Evolutionary conservation across 2,888 invertebrate genomes (phyloP).

Genomic region (Iphiclides podalirius): DNA sequence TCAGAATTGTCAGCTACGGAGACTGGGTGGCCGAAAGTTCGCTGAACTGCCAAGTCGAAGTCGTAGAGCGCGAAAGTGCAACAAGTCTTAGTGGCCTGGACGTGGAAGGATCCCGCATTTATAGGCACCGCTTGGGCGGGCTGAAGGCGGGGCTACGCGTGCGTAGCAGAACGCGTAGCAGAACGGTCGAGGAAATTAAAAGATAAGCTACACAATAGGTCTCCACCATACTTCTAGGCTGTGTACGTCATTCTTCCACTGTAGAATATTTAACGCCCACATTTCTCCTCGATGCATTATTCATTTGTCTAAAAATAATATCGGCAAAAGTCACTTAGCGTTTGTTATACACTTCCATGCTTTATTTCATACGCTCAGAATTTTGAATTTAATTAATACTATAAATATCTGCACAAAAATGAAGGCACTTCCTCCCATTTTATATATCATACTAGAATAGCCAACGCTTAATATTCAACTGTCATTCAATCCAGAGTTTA

Average conservation of each 20-base stretch:
- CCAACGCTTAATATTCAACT: too few species aligned
- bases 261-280: slow-evolving; percentile 15
- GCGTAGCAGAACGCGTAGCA: slow-evolving; percentile 42
- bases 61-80: slow-evolving; percentile 52
- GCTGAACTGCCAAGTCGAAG: slow-evolving; percentile 27
- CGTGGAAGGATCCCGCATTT: slow-evolving; percentile 47
- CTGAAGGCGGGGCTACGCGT: slow-evolving; percentile 66
- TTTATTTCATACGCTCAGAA: not conserved
- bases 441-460: too few species aligned
- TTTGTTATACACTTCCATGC: not conserved
- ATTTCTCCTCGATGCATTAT: not conserved
- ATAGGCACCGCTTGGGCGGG: slow-evolving; percentile 62
- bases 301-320: slow-evolving; percentile 10
- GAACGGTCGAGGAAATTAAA: slow-evolving; percentile 31
- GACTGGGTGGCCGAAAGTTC: slow-evolving; percentile 25
- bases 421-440: too few species aligned
- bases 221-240: slow-evolving; percentile 3
- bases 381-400: not conserved
- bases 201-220: slow-evolving; percentile 18
- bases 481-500: too few species aligned
- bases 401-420: not conserved
- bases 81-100: slow-evolving; percentile 51
- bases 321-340: not conserved
- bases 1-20: slow-evolving; percentile 9
- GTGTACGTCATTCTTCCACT: slow-evolving; percentile 8